These are phyloP conservation scores for Mesopsocus fuscifrons DNA, from an alignment of 2,888 invertebrate genomes.

Conservation along the genomic window DNA sequence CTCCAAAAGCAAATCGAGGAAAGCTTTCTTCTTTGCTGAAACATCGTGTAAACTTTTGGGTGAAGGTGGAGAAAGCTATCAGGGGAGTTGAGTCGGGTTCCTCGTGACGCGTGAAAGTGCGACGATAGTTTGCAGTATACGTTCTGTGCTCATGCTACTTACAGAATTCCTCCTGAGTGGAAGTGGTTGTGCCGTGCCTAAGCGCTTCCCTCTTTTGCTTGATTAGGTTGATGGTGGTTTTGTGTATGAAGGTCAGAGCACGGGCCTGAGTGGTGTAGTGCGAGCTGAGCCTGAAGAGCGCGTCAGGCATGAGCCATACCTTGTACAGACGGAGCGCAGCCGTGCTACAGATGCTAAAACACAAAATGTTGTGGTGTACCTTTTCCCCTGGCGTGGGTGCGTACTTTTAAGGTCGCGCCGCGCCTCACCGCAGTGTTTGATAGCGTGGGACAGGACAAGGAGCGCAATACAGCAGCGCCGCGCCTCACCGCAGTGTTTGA, in stretches of 20 bases:
- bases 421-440: no score
- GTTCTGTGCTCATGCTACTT: no score
- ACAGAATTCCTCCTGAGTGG: no score
- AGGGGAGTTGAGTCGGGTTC: slow-evolving; percentile 1
- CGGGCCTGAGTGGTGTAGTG: slow-evolving; percentile 1
- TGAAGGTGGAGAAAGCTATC: not conserved
- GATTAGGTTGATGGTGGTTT: slow-evolving; percentile 3
- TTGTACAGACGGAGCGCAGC: not conserved
- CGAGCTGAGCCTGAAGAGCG: not conserved
- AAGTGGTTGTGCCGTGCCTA: no score
- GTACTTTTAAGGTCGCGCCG: no score
- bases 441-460: no score
- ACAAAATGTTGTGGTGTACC: no score
- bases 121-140: not conserved
- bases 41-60: not conserved
- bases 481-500: no score
- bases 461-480: no score
- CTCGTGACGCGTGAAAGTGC: not conserved
- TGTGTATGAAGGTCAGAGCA: slow-evolving; percentile 7
- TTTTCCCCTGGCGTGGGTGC: no score
- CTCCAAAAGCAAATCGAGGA: slow-evolving; percentile 1
- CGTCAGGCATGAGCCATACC: not conserved
- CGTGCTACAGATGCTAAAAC: not conserved
- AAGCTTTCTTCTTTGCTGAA: not conserved
- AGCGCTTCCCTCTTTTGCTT: not conserved